Evolutionary conservation across 2,888 invertebrate species (phyloP).

Genomic region (Euphydryas editha): DNA sequence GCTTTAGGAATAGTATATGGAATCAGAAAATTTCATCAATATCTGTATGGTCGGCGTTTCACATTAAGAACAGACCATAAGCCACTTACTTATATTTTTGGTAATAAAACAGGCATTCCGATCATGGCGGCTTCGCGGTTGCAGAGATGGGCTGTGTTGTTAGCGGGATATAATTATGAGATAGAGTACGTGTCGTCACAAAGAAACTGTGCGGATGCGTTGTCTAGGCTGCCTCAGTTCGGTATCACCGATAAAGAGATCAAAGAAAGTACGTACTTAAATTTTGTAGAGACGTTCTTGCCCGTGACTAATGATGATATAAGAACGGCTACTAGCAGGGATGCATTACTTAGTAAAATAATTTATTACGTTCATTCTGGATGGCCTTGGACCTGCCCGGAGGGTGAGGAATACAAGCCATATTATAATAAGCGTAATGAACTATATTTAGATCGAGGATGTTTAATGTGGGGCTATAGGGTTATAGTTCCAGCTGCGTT

Average conservation of each 20-base stretch:
- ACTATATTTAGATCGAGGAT: neutral
- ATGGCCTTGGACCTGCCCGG: neutral
- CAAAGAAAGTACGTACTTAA: neutral
- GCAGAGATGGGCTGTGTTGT: slow-evolving; percentile 49
- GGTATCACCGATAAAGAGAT: neutral
- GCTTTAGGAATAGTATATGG: slow-evolving; percentile 36
- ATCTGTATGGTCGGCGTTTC: slow-evolving; percentile 36
- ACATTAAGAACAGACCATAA: slow-evolving; percentile 37
- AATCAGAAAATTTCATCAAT: slow-evolving; percentile 34
- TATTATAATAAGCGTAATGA: neutral
- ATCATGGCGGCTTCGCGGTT: slow-evolving; percentile 40
- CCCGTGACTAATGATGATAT: neutral
- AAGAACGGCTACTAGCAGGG: neutral
- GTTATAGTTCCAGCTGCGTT: slow-evolving; percentile 1
- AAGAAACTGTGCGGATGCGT: slow-evolving; percentile 14
- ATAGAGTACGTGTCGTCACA: slow-evolving; percentile 17
- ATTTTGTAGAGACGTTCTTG: neutral
- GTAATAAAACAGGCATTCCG: slow-evolving; percentile 22
- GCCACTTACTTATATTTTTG: slow-evolving; percentile 25
- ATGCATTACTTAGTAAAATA: slow-evolving; percentile 14
- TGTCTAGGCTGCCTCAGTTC: slow-evolving; percentile 16
- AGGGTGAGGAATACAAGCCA: neutral
- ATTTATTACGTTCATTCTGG: slow-evolving; percentile 4
- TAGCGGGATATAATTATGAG: slow-evolving; percentile 51
- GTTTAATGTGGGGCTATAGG: slow-evolving; percentile 5